phyloP scores from a whole-genome alignment of 2,888 invertebrate species.

The Clanis bilineata region DNA sequence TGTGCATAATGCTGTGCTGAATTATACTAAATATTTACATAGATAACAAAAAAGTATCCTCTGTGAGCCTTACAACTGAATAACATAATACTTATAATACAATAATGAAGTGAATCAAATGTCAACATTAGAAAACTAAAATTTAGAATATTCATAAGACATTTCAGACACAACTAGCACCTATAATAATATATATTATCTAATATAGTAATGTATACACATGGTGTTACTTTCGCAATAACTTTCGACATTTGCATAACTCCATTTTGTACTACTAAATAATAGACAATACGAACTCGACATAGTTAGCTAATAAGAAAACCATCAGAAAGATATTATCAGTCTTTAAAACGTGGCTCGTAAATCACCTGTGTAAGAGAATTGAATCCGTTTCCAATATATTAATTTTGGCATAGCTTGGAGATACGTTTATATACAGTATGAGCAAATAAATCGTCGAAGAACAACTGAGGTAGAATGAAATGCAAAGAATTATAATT shows the following conservation, averaged over 20 bases:
- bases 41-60: slow-evolving; percentile 33
- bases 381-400: slow-evolving; percentile 10
- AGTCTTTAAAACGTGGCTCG: slow-evolving; percentile 25
- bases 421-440: slow-evolving; percentile 15
- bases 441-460: slow-evolving; percentile 26
- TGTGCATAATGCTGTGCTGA: slow-evolving; percentile 63
- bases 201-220: slow-evolving; percentile 38
- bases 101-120: slow-evolving; percentile 17
- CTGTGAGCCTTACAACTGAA: slow-evolving; percentile 39
- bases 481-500: slow-evolving; percentile 39
- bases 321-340: slow-evolving; percentile 19
- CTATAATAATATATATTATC: slow-evolving; percentile 40
- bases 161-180: slow-evolving; percentile 65
- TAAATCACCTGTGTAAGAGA: slow-evolving; percentile 10
- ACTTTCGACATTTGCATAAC: slow-evolving; percentile 31
- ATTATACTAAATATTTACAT: slow-evolving; percentile 40
- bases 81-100: slow-evolving; percentile 26
- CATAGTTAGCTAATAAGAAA: slow-evolving; percentile 5
- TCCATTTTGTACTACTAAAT: slow-evolving; percentile 55
- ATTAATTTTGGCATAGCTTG: slow-evolving; percentile 24
- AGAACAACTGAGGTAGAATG: slow-evolving; percentile 50
- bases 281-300: slow-evolving; percentile 41
- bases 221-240: slow-evolving; percentile 26
- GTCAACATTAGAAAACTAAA: slow-evolving; percentile 26
- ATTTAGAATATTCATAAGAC: slow-evolving; percentile 44